A percentile compares a stretch with the other conserved stretches of the same genome.
Conservation (phyloP, 2,888 invertebrate genomes). For the Tenthredo distinguenda region DNA sequence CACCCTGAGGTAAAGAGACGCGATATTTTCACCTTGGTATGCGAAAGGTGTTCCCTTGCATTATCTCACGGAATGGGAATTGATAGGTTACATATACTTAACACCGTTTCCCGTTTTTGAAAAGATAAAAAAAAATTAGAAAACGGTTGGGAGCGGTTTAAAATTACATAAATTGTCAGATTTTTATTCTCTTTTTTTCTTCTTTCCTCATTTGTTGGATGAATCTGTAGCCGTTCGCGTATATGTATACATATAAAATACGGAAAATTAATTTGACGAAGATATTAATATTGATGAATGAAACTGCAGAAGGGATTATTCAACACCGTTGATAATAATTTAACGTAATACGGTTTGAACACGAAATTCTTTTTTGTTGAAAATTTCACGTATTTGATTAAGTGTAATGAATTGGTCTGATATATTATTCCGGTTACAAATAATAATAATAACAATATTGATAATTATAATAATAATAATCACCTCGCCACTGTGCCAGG, state of each 20-base stretch:
- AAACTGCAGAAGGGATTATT: too few species aligned
- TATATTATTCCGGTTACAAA: slow-evolving; percentile 61
- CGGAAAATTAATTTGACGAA: too few species aligned
- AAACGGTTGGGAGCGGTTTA: not conserved
- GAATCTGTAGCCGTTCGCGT: too few species aligned
- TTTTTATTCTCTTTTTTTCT: too few species aligned
- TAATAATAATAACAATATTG: slow-evolving; percentile 29
- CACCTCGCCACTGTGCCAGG: slow-evolving; percentile 62
- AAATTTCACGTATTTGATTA: slow-evolving; percentile 62
- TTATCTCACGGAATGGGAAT: not conserved
- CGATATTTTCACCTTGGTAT: slow-evolving; percentile 1
- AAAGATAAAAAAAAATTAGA: not conserved
- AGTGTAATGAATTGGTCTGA: slow-evolving; percentile 68
- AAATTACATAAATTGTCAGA: not conserved
- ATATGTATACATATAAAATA: too few species aligned
- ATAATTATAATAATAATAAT: slow-evolving; percentile 59
- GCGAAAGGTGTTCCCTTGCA: not conserved
- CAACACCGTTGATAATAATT: too few species aligned
- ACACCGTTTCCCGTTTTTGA: not conserved
- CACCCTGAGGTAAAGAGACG: not conserved
- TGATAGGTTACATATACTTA: not conserved
- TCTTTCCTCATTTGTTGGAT: too few species aligned
- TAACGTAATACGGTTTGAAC: too few species aligned
- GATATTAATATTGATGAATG: too few species aligned
- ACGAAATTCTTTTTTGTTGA: not conserved